These are phyloP conservation scores for Anastatus disparis DNA, from an alignment of 1,140 invertebrate species.

Conservation along the genomic window DNA sequence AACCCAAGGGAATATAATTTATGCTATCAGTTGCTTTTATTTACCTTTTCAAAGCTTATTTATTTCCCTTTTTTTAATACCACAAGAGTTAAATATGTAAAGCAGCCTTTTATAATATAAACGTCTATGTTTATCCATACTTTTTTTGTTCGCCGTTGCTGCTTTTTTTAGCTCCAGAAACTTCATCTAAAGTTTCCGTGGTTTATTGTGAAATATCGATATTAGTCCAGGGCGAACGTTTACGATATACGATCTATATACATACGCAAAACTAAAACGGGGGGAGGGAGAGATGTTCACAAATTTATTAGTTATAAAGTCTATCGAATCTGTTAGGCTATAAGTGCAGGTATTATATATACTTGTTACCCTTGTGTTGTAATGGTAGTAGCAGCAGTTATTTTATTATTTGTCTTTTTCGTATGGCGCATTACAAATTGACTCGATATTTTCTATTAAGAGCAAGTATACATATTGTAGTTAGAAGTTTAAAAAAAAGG, in stretches of 20 bases:
- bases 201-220: slow-evolving; percentile 20
- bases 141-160: neutral
- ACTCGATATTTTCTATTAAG: no score
- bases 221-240: slow-evolving; percentile 5
- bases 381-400: neutral
- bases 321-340: neutral
- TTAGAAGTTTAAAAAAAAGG: no score
- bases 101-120: neutral
- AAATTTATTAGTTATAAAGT: slow-evolving; percentile 29
- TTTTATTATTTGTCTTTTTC: neutral
- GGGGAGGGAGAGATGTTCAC: no score
- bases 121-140: neutral
- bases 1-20: no score
- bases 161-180: no score
- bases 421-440: no score
- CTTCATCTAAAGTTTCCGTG: neutral
- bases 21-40: neutral
- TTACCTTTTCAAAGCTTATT: neutral
- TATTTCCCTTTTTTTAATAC: neutral
- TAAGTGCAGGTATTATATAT: no score
- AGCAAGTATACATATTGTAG: no score
- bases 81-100: neutral
- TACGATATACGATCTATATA: neutral
- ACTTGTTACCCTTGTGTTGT: no score
- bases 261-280: no score